Evolutionary conservation across 2,797 vertebrate species (phyloP).

Genomic region (Fundulus diaphanus): DNA sequence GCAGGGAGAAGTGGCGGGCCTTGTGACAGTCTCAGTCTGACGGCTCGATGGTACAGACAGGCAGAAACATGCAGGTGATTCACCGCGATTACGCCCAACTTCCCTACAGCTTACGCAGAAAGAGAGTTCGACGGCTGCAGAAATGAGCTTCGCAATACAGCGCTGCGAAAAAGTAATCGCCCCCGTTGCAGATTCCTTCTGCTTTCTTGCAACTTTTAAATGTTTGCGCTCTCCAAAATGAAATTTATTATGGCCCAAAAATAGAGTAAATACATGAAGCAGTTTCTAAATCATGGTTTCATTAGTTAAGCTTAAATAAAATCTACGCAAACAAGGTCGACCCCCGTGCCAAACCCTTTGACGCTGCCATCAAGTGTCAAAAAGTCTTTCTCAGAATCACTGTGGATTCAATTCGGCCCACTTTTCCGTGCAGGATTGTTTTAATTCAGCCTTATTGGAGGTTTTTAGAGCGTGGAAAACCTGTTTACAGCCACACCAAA

Average conservation of each 20-base stretch:
- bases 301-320: too few relatives aligned
- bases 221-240: too few relatives aligned
- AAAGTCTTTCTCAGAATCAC: not conserved
- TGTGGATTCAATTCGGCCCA: not conserved
- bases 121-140: conserved; percentile 4
- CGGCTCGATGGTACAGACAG: conserved; percentile 40
- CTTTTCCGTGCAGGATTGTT: not conserved
- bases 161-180: not conserved
- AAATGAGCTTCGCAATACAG: not conserved
- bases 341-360: not conserved
- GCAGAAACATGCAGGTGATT: conserved; percentile 44
- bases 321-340: too few relatives aligned
- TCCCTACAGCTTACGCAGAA: conserved; percentile 26
- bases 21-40: conserved; percentile 19
- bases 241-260: too few relatives aligned
- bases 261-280: not conserved
- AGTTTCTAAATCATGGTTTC: too few relatives aligned
- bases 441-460: not conserved
- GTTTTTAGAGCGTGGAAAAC: not conserved
- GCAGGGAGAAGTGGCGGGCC: conserved; percentile 19
- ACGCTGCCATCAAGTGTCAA: not conserved
- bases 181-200: not conserved
- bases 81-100: conserved; percentile 37
- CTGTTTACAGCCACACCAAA: not conserved
- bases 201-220: not conserved